phyloP scores from a whole-genome alignment of 2,888 invertebrate species.

The Malachius bipustulatus region DNA sequence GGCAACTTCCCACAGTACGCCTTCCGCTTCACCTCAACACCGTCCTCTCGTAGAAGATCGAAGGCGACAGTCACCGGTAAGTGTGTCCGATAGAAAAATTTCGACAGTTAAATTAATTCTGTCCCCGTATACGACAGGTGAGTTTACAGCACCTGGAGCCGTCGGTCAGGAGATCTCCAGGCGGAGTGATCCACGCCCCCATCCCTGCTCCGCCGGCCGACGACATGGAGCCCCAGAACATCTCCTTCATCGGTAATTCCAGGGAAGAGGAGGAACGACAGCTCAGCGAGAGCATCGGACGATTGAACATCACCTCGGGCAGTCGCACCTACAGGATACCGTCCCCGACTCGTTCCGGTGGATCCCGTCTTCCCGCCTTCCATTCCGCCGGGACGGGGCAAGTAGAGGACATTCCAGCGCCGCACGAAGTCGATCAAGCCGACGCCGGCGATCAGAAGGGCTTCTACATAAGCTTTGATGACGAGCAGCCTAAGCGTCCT shows the following conservation, averaged over 20 bases:
- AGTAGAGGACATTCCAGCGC: constrained; percentile 27
- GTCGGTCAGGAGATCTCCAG: too few species aligned
- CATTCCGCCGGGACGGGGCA: constrained; percentile 23
- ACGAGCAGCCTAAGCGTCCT: constrained; percentile 75
- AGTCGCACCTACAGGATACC: constrained; percentile 81
- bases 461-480: constrained; percentile 90
- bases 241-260: constrained; percentile 76
- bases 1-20: constrained; percentile 39
- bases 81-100: constrained; percentile 15
- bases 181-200: constrained; percentile 41
- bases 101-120: too few species aligned
- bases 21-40: constrained; percentile 55
- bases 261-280: constrained; percentile 42
- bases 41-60: constrained; percentile 36
- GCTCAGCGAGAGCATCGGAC: constrained; percentile 46
- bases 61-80: constrained; percentile 14
- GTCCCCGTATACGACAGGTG: constrained; percentile 35
- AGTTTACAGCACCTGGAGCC: constrained; percentile 45
- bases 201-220: constrained; percentile 59
- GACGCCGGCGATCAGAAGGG: constrained; percentile 57
- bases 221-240: constrained; percentile 89
- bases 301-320: constrained; percentile 76
- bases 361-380: constrained; percentile 61
- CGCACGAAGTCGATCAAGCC: constrained; percentile 24
- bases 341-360: constrained; percentile 69